Evolutionary conservation across 2,797 vertebrate genomes (phyloP).

Genomic region (Sparidentex hasta): DNA sequence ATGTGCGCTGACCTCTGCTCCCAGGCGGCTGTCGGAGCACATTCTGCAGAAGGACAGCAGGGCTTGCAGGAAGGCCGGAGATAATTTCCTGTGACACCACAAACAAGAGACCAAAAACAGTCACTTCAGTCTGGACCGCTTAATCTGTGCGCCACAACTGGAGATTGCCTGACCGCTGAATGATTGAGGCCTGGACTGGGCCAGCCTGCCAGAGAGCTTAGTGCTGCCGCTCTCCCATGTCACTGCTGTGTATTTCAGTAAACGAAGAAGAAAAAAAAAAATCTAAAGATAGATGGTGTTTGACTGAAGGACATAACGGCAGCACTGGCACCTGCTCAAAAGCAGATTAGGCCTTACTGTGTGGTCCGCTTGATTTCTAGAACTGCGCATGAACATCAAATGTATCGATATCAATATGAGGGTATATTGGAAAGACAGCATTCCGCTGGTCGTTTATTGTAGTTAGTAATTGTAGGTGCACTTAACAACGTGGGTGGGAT

Average conservation of each 20-base stretch:
- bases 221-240: slow-evolving; percentile 29
- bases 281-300: neutral
- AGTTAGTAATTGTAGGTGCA: neutral
- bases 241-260: slow-evolving; percentile 11
- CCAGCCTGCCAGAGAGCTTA: slow-evolving; percentile 33
- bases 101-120: slow-evolving; percentile 48
- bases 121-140: slow-evolving; percentile 39
- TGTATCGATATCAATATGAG: neutral
- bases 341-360: neutral
- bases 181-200: slow-evolving; percentile 27
- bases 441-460: slow-evolving; percentile 14
- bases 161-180: slow-evolving; percentile 43
- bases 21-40: slow-evolving; percentile 97
- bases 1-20: slow-evolving; percentile 91
- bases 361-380: neutral
- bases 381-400: neutral
- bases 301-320: slow-evolving; percentile 10
- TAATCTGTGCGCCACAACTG: slow-evolving; percentile 41
- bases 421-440: neutral
- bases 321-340: slow-evolving; percentile 10
- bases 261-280: neutral
- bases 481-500: slow-evolving; percentile 9
- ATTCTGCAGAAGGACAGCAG: slow-evolving; percentile 98
- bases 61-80: slow-evolving; percentile 97
- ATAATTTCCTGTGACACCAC: slow-evolving; percentile 87